phyloP scores from a whole-genome alignment of 2,888 invertebrate genomes.

The Amitus sp. region DNA sequence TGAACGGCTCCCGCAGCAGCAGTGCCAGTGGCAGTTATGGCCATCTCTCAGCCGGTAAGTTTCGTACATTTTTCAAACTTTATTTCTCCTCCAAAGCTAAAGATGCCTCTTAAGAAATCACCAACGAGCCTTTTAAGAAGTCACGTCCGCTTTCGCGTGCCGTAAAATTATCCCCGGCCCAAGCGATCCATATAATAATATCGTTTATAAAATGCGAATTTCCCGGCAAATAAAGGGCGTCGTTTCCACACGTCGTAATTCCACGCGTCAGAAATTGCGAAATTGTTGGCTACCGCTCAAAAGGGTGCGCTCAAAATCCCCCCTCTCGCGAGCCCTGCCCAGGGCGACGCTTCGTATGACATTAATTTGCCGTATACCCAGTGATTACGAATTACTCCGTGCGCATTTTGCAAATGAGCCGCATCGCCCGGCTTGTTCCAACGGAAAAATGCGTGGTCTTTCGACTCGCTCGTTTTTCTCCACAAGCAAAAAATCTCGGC shows the following conservation, averaged over 20 bases:
- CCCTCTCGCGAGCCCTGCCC: conserved; percentile 11
- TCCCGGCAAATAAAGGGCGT: conserved; percentile 5
- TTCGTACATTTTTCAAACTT: conserved; percentile 1
- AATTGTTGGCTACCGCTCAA: conserved; percentile 17
- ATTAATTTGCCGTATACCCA: conserved; percentile 7
- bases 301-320: conserved; percentile 3
- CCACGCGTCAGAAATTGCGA: conserved; percentile 17
- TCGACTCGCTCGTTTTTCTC: not conserved
- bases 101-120: not conserved
- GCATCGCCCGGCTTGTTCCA: too few relatives aligned
- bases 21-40: conserved; percentile 96
- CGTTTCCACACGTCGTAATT: conserved; percentile 21
- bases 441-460: too few relatives aligned
- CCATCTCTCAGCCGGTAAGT: conserved; percentile 89
- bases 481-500: not conserved
- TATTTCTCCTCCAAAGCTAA: not conserved
- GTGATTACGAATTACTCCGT: conserved; percentile 1
- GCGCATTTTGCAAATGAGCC: conserved; percentile 11
- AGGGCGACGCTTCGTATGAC: conserved; percentile 20
- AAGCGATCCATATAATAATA: too few relatives aligned
- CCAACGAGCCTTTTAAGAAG: too few relatives aligned
- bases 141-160: too few relatives aligned
- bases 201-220: conserved; percentile 17
- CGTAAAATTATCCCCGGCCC: not conserved
- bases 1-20: conserved; percentile 86